These are phyloP conservation scores for Erpetoichthys calabaricus DNA, from an alignment of 2,797 vertebrate species.

Conservation along the genomic window DNA sequence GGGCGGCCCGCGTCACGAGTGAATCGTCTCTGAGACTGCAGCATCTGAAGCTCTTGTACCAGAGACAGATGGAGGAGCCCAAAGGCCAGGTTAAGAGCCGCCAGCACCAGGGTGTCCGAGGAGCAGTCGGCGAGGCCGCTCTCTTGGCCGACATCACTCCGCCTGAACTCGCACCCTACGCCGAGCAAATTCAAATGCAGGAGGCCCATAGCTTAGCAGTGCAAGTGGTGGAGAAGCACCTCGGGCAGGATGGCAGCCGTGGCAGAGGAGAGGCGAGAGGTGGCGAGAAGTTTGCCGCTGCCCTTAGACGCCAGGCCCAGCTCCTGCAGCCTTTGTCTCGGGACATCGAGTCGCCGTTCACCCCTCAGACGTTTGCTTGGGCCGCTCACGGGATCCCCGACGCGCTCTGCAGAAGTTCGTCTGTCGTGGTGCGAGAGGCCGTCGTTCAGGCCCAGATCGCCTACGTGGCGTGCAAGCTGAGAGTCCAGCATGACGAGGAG, in stretches of 20 bases:
- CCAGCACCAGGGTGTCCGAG: slow-evolving; percentile 62
- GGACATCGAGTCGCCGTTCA: slow-evolving; percentile 48
- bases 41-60: slow-evolving; percentile 65
- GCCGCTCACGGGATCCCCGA: slow-evolving; percentile 35
- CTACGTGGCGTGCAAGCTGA: slow-evolving; percentile 70
- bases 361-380: slow-evolving; percentile 45
- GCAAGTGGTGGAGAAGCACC: slow-evolving; percentile 43
- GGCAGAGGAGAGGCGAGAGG: slow-evolving; percentile 40
- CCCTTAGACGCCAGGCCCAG: slow-evolving; percentile 68
- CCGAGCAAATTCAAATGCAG: slow-evolving; percentile 45
- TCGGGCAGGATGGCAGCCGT: slow-evolving; percentile 26
- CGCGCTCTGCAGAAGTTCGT: slow-evolving; percentile 45
- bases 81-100: slow-evolving; percentile 58
- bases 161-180: slow-evolving; percentile 45
- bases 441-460: slow-evolving; percentile 81
- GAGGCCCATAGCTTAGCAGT: slow-evolving; percentile 37
- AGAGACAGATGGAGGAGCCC: slow-evolving; percentile 56
- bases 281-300: slow-evolving; percentile 56
- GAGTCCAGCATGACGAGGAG: slow-evolving; percentile 60
- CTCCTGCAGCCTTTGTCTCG: slow-evolving; percentile 62
- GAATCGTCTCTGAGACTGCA: slow-evolving; percentile 70
- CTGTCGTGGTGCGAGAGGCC: slow-evolving; percentile 71
- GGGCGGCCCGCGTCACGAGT: slow-evolving; percentile 59
- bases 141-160: slow-evolving; percentile 40
- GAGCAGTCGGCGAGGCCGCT: slow-evolving; percentile 57